A percentile compares a stretch with the other conserved stretches of the same genome.
phyloP scores from a whole-genome alignment of 2,797 vertebrate species.

The Onychomys leucogaster region DNA sequence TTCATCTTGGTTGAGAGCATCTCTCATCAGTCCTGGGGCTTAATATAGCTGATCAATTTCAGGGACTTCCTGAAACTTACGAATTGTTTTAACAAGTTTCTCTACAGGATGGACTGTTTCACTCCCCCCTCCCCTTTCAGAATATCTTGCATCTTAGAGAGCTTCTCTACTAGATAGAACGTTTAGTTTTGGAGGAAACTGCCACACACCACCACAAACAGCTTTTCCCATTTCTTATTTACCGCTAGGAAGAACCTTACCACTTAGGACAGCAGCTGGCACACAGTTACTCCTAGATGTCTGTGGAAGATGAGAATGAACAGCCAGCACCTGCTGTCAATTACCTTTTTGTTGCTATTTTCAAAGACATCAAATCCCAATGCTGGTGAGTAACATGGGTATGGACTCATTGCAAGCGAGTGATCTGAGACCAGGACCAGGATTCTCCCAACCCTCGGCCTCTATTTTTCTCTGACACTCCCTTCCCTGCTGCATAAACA shows the following conservation, averaged over 20 bases:
- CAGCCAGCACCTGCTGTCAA: background rate
- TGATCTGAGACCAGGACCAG: background rate
- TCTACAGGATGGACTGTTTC: background rate
- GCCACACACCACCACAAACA: background rate
- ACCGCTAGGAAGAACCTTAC: background rate
- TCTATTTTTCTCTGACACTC: background rate
- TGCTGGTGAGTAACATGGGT: fast-evolving
- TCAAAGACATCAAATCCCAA: background rate
- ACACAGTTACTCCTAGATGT: background rate
- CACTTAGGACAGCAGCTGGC: background rate
- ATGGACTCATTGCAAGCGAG: background rate
- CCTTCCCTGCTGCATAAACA: background rate
- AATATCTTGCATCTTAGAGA: background rate
- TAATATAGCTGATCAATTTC: background rate
- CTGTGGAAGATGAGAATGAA: background rate
- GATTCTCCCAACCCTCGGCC: background rate
- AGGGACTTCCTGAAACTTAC: background rate
- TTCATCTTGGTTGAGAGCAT: background rate
- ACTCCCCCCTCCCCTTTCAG: background rate
- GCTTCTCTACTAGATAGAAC: background rate
- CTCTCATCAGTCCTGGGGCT: background rate
- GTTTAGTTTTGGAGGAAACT: background rate
- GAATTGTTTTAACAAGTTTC: background rate
- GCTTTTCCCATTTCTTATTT: background rate
- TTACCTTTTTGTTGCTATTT: background rate